Conservation (phyloP, 2,113 vertebrate species). For the Catharus minimus region DNA sequence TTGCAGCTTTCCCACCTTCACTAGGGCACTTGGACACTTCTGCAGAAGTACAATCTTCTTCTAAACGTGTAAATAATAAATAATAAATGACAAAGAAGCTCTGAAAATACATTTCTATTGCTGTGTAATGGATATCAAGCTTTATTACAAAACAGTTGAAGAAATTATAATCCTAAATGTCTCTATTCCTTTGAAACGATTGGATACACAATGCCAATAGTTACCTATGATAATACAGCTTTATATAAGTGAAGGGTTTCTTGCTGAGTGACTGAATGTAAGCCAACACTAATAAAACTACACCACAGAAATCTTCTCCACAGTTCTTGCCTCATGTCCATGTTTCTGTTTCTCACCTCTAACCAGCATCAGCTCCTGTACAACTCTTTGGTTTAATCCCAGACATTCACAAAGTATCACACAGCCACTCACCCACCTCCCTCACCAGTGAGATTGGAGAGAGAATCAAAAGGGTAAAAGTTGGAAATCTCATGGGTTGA, state of each 20-base stretch:
- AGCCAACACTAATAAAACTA: background rate
- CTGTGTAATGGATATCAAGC: background rate
- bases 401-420: background rate
- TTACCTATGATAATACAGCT: background rate
- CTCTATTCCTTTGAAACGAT: background rate
- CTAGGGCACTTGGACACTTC: background rate
- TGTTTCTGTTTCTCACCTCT: background rate
- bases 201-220: background rate
- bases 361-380: background rate
- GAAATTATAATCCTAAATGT: background rate
- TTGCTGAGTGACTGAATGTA: background rate
- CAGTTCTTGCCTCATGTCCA: background rate
- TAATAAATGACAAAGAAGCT: background rate
- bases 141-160: background rate
- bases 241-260: background rate
- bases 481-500: background rate
- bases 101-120: background rate
- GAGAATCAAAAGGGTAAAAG: background rate
- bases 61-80: background rate
- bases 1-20: background rate
- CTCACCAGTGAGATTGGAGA: background rate
- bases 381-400: background rate
- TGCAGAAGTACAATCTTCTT: background rate
- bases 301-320: background rate
- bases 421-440: too few relatives aligned